Percentiles rank a stretch among this genome's conserved stretches.
Conservation (phyloP, 1,140 invertebrate genomes). For the Drosophila miranda region DNA sequence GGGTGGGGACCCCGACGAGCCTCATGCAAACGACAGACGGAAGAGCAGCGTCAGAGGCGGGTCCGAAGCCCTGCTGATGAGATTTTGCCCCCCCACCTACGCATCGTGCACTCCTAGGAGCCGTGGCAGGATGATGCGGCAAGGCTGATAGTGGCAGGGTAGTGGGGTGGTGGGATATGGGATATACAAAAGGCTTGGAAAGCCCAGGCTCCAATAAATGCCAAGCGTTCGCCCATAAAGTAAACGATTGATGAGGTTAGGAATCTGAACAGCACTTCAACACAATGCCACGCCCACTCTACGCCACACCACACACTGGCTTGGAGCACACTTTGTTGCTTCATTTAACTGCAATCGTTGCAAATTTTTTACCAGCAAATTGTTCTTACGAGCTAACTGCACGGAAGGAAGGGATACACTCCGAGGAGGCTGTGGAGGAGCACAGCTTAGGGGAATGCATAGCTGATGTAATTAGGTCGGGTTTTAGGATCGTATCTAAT, state of each 20-base stretch:
- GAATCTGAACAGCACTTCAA: conserved; percentile 54
- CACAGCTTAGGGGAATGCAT: not conserved
- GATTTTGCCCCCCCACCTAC: conserved; percentile 23
- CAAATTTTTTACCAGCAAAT: conserved; percentile 50
- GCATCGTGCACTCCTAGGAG: conserved; percentile 5
- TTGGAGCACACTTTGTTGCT: conserved; percentile 44
- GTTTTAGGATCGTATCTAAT: not conserved
- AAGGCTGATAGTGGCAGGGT: not conserved
- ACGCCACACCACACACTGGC: not conserved
- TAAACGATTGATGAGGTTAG: conserved; percentile 72
- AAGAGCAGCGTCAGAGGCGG: not conserved
- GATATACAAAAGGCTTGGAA: conserved; percentile 27
- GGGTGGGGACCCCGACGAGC: conserved; percentile 25
- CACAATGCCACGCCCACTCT: conserved; percentile 45
- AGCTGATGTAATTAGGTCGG: conserved; percentile 20
- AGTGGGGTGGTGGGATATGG: no score
- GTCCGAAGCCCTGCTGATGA: conserved; percentile 16
- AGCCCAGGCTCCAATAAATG: conserved; percentile 53
- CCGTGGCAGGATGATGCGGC: not conserved
- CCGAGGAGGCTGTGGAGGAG: not conserved
- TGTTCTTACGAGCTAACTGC: conserved; percentile 40
- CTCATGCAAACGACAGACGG: conserved; percentile 43
- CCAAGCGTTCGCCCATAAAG: conserved; percentile 55
- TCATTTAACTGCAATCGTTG: conserved; percentile 48
- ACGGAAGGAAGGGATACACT: conserved; percentile 31